phyloP scores from a whole-genome alignment of 2,113 vertebrate species.

The Rafetus swinhoei region DNA sequence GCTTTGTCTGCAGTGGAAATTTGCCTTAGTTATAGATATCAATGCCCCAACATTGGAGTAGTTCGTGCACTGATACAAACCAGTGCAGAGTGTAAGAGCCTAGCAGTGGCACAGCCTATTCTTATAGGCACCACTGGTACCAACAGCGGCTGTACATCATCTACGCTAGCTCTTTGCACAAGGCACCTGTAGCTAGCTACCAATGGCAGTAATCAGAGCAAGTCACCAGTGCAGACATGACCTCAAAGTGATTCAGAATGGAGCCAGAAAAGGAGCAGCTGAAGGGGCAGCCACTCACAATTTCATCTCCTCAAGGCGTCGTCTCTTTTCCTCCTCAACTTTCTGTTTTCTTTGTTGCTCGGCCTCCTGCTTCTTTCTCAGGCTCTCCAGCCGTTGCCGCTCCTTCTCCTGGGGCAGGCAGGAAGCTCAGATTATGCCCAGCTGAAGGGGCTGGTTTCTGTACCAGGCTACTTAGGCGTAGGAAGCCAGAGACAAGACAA shows the following conservation, averaged over 20 bases:
- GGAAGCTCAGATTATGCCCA: background rate
- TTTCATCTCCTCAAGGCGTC: slow-evolving; percentile 89
- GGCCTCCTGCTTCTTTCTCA: slow-evolving; percentile 92
- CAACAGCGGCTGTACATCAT: background rate
- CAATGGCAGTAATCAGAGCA: background rate
- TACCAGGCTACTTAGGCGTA: background rate
- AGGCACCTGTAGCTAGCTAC: accelerated
- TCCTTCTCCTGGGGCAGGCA: slow-evolving; percentile 85
- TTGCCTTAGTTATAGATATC: accelerated
- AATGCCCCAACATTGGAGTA: background rate
- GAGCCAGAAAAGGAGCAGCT: background rate
- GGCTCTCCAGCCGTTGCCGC: slow-evolving; percentile 87
- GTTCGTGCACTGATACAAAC: background rate
- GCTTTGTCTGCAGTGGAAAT: background rate
- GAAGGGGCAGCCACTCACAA: slow-evolving; percentile 76
- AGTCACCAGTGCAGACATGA: accelerated
- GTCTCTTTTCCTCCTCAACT: slow-evolving; percentile 92
- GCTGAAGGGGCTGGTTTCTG: background rate
- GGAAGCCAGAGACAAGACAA: background rate
- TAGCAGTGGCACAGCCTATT: background rate
- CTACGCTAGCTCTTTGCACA: background rate
- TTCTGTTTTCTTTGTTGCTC: slow-evolving; percentile 91
- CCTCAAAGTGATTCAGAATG: background rate
- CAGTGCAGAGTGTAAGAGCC: background rate
- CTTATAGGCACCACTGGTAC: background rate